A percentile compares a stretch with the other conserved stretches of the same genome.
Conservation (phyloP, 1,140 invertebrate genomes). For the Cheumatopsyche charites region DNA sequence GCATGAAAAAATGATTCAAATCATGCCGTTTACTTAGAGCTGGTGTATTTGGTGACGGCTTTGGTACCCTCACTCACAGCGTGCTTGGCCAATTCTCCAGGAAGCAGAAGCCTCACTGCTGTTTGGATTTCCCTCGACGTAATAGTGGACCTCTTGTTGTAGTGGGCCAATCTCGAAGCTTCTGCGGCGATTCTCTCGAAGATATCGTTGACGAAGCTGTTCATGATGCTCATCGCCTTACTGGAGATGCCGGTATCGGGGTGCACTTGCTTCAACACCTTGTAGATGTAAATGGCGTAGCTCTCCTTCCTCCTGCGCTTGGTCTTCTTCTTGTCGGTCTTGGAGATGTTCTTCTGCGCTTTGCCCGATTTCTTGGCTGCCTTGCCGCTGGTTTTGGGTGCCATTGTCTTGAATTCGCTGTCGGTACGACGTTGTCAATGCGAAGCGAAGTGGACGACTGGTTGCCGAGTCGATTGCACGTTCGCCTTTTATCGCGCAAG, state of each 20-base stretch:
- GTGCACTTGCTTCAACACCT: constrained; percentile 74
- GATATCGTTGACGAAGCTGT: constrained; percentile 71
- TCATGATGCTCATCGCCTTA: constrained; percentile 68
- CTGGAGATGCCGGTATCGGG: constrained; percentile 71
- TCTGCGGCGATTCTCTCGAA: constrained; percentile 66
- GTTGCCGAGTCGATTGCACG: neutral
- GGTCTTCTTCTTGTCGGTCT: constrained; percentile 65
- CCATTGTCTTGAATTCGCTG: neutral
- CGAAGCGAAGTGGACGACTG: neutral
- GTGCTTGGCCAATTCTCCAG: constrained; percentile 67
- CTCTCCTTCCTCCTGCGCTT: constrained; percentile 67
- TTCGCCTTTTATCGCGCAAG: neutral
- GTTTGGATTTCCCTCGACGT: constrained; percentile 64
- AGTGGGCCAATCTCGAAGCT: constrained; percentile 70
- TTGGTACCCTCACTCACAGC: constrained; percentile 66
- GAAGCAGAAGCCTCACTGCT: constrained; percentile 62
- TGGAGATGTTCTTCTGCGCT: constrained; percentile 63
- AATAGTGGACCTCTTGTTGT: constrained; percentile 72
- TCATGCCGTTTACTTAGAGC: constrained; percentile 60
- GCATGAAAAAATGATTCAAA: neutral
- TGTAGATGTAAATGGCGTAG: constrained; percentile 76
- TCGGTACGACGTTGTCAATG: neutral
- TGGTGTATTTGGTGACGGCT: constrained; percentile 66
- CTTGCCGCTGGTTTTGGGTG: constrained; percentile 60
- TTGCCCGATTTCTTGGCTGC: constrained; percentile 64